Evolutionary conservation across 2,888 invertebrate species (phyloP).

Genomic region (Dolichopus griseipennis): DNA sequence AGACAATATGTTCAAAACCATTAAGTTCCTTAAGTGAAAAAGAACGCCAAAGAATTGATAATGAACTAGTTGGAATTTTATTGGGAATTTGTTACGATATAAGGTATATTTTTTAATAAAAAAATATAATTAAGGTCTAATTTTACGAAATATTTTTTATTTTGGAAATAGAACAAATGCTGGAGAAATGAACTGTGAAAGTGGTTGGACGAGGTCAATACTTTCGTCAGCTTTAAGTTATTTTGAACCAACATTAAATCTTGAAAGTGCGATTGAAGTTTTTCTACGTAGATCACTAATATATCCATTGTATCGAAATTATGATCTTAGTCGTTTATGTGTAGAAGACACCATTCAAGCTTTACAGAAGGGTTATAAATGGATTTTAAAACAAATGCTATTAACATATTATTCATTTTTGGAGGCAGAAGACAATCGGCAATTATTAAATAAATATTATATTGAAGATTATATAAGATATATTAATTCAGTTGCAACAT

Average conservation of each 20-base stretch:
- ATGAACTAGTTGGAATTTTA: constrained; percentile 36
- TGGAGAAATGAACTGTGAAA: constrained; percentile 39
- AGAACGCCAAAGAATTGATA: constrained; percentile 28
- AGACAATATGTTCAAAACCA: constrained; percentile 30
- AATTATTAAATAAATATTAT: constrained; percentile 32
- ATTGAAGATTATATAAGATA: constrained; percentile 37
- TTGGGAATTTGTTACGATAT: constrained; percentile 40
- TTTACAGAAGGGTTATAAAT: constrained; percentile 30
- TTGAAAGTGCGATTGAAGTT: constrained; percentile 33
- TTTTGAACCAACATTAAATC: constrained; percentile 34
- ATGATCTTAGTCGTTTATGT: constrained; percentile 34
- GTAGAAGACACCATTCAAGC: constrained; percentile 36
- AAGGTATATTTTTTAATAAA: constrained; percentile 25
- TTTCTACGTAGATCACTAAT: constrained; percentile 36
- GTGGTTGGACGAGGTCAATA: constrained; percentile 37
- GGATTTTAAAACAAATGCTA: constrained; percentile 37
- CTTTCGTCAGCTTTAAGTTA: constrained; percentile 35
- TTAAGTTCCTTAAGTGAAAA: constrained; percentile 21
- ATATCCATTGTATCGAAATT: constrained; percentile 39
- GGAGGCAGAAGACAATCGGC: constrained; percentile 29
- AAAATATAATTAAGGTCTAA: background rate
- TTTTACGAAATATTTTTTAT: background rate
- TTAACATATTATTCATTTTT: constrained; percentile 31
- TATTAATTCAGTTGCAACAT: constrained; percentile 21
- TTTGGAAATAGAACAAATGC: constrained; percentile 29